Evolutionary conservation across 2,113 vertebrate species (phyloP).

Genomic region (Talpa occidentalis): DNA sequence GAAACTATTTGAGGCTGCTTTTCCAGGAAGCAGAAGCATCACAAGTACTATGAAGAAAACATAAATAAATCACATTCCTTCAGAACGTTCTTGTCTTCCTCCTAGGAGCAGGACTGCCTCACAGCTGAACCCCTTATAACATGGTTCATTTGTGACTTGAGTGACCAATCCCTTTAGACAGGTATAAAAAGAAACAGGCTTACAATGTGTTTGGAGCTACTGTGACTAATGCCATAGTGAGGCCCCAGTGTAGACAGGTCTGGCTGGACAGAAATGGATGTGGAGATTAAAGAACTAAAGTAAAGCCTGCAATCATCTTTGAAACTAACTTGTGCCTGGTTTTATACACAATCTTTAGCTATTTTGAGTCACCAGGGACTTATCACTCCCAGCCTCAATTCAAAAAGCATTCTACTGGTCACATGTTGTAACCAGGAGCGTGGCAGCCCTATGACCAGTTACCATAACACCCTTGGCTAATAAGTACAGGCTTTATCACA

Average conservation of each 20-base stretch:
- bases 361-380: slow-evolving; percentile 8
- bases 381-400: background rate
- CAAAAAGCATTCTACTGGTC: slow-evolving; percentile 53
- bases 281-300: slow-evolving; percentile 21
- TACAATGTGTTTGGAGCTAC: background rate
- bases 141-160: background rate
- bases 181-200: background rate
- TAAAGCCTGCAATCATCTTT: background rate
- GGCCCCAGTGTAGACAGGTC: background rate
- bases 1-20: background rate
- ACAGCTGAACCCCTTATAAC: background rate
- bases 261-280: background rate
- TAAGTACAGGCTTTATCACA: background rate
- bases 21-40: slow-evolving; percentile 2
- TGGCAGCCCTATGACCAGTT: background rate
- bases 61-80: slow-evolving; percentile 5
- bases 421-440: background rate
- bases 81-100: background rate
- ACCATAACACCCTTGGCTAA: background rate
- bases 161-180: background rate
- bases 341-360: slow-evolving; percentile 18
- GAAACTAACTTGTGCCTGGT: background rate
- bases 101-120: background rate
- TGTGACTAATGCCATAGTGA: background rate
- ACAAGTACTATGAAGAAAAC: background rate